phyloP scores from a whole-genome alignment of 2,888 invertebrate genomes.

The Drosophila meridionalis region DNA sequence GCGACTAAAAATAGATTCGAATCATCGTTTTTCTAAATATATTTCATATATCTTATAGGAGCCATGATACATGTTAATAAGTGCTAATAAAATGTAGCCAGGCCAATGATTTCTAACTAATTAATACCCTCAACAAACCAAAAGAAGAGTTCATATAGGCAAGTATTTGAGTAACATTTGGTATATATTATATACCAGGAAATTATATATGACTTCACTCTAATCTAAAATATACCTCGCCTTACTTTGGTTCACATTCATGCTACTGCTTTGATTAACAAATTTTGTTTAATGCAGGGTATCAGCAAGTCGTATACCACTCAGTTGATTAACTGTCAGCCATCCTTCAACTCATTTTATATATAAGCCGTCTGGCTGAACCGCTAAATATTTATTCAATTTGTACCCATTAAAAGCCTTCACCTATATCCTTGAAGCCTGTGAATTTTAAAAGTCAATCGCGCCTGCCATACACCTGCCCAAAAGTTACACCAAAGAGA shows the following conservation, averaged over 20 bases:
- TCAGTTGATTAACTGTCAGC: neutral
- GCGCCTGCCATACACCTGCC: slow-evolving; percentile 27
- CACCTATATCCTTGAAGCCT: slow-evolving; percentile 7
- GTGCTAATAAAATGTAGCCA: neutral
- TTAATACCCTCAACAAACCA: neutral
- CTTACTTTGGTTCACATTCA: neutral
- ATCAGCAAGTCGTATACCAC: neutral
- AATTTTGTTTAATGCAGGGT: neutral
- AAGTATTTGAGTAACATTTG: neutral
- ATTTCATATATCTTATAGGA: neutral
- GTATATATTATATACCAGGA: neutral
- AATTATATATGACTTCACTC: neutral
- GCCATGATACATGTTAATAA: neutral
- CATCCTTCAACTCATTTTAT: neutral
- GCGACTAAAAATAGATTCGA: neutral
- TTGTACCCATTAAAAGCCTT: neutral
- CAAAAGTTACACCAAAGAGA: neutral
- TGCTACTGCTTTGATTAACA: neutral
- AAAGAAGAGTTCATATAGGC: neutral
- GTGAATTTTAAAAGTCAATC: slow-evolving; percentile 19
- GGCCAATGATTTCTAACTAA: neutral
- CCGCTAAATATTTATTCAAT: neutral
- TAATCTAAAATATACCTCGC: neutral
- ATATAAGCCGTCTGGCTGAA: neutral
- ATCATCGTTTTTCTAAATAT: neutral